phyloP scores from a whole-genome alignment of 2,113 vertebrate species.

The Thamnaconus septentrionalis region DNA sequence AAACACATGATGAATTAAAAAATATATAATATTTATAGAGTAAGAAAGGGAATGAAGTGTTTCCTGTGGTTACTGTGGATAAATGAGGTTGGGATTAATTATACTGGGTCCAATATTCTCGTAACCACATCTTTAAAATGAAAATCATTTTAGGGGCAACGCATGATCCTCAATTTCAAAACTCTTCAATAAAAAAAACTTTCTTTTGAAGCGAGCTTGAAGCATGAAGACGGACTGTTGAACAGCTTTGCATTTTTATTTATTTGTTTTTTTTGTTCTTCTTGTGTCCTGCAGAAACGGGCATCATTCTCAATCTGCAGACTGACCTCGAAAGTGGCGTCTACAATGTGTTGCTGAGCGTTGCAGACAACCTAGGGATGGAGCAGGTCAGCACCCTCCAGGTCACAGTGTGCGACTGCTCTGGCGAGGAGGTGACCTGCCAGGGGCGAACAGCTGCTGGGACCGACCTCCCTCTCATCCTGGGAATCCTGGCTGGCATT shows the following conservation, averaged over 20 bases:
- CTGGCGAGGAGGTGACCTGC: conserved; percentile 33
- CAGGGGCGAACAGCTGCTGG: accelerated
- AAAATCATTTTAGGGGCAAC: too few species aligned
- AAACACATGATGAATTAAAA: too few species aligned
- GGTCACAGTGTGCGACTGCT: conserved; percentile 82
- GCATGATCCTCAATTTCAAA: too few species aligned
- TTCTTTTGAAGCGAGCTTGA: too few species aligned
- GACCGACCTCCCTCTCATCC: conserved; percentile 73
- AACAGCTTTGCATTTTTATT: neutral
- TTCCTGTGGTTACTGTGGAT: too few species aligned
- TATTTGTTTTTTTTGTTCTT: neutral
- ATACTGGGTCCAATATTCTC: too few species aligned
- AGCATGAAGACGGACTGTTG: too few species aligned
- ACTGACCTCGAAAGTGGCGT: conserved; percentile 62
- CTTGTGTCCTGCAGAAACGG: conserved; percentile 48
- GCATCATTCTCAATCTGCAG: conserved; percentile 65
- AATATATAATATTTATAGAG: too few species aligned
- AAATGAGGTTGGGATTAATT: too few species aligned
- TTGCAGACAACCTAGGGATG: conserved; percentile 67
- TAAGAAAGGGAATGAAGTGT: too few species aligned
- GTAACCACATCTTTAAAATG: too few species aligned
- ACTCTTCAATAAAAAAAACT: too few species aligned
- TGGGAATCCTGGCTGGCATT: conserved; percentile 88
- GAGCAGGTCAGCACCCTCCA: conserved; percentile 72
- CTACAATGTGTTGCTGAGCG: conserved; percentile 77